These are phyloP conservation scores for Microcebus griseorufus DNA, from an alignment of 2,113 vertebrate species.

Conservation along the genomic window DNA sequence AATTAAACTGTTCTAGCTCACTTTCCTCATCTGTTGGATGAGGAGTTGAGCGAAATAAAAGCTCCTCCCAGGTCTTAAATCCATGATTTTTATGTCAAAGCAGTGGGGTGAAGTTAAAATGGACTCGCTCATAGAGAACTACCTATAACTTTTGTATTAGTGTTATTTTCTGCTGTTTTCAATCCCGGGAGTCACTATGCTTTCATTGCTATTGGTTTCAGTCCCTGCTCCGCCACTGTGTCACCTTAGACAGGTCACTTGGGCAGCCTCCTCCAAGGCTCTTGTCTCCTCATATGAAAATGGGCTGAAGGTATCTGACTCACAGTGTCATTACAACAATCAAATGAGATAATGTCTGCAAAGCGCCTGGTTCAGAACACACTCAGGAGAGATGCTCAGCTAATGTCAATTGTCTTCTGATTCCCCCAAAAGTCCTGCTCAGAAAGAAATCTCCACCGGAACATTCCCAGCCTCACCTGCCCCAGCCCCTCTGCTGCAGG, in stretches of 20 bases:
- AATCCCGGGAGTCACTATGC: neutral
- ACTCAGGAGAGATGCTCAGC: neutral
- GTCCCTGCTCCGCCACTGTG: neutral
- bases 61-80: neutral
- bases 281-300: neutral
- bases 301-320: constrained; percentile 39
- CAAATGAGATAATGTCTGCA: constrained; percentile 72
- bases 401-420: neutral
- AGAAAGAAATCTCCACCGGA: neutral
- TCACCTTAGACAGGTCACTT: constrained; percentile 51
- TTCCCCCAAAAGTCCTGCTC: neutral
- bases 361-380: neutral
- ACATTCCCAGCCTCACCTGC: accelerated
- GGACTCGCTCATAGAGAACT: neutral
- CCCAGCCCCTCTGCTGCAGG: neutral
- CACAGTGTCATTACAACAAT: constrained; percentile 40
- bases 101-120: neutral
- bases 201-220: neutral
- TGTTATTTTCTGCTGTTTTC: neutral
- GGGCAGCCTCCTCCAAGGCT: neutral
- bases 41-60: constrained; percentile 10
- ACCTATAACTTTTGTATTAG: constrained; percentile 33
- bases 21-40: neutral
- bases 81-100: constrained; percentile 7
- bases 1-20: neutral